Evolutionary conservation across 1,140 invertebrate species (phyloP), one percentile per base, ranked within the genome.

Genomic region (Drosophila tsacasi): DNA sequence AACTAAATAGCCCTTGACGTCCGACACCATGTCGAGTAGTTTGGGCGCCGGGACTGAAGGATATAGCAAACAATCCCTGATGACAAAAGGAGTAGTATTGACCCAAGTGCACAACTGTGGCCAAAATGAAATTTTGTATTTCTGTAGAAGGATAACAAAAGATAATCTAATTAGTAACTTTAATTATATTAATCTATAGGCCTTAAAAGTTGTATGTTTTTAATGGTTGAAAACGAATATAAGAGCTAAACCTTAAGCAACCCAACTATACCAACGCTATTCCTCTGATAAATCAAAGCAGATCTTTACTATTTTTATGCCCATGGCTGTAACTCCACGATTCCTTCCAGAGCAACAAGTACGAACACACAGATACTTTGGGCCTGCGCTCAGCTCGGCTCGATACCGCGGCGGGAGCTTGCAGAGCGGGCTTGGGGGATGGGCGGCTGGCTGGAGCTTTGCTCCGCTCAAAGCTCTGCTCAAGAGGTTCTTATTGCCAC

Each of bases 401-500:
- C 30, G 55, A 37, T 46, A 50, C 37, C 44, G 35, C 52, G 44
- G 21, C 49, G 23, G 54, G 39, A 76, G 75, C 55, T 77, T 68
- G 35, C 39, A 10, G 39, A 30, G 37, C 44, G 35, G 47, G 66
- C 21, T 13, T 37, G 27, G 35, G 42, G 47, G 39, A 32, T 30
- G 65, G 32, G 15, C 30, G n/a, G n/a, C 37, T 23, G 30, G 12
- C 2, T 12, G 17, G 58, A 75, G 71, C 83, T 85, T 81, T 83
- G 37, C 35, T 17, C 13, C 60, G 62, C 81, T 76, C 62, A 84
- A 84, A 84, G 82, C 83, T 86, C 71, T 57, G 63, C 46, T 55
- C 58, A 37, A 73, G 50, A 79, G 78, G 83, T 86, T 86, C 83
- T 85, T 86, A 86, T 85, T 76, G 72, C 65, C 75, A 86, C 54